phyloP scores from a whole-genome alignment of 2,797 vertebrate genomes.

The Diplodus puntazzo region DNA sequence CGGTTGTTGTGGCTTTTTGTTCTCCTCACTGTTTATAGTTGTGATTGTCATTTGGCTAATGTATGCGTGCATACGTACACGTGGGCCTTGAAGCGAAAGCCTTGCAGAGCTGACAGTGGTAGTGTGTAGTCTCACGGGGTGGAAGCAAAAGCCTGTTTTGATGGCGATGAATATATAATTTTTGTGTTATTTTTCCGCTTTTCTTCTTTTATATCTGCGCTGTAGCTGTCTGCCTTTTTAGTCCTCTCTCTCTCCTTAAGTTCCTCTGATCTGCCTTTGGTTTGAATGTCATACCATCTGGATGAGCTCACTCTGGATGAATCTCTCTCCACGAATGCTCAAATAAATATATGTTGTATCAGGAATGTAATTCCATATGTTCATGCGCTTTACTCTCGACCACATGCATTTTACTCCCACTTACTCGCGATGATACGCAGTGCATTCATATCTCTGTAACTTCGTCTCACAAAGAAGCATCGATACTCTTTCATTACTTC shows the following conservation, averaged over 20 bases:
- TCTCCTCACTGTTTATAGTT: slow-evolving; percentile 65
- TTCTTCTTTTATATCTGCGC: slow-evolving; percentile 55
- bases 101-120: slow-evolving; percentile 66
- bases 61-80: slow-evolving; percentile 70
- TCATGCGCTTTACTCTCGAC: slow-evolving; percentile 53
- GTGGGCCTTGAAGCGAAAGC: slow-evolving; percentile 64
- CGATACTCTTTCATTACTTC: slow-evolving; percentile 6
- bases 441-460: slow-evolving; percentile 13
- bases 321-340: slow-evolving; percentile 68
- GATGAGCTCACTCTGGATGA: slow-evolving; percentile 85
- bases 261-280: slow-evolving; percentile 90
- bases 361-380: slow-evolving; percentile 69
- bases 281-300: slow-evolving; percentile 90
- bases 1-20: slow-evolving; percentile 50
- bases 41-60: slow-evolving; percentile 80
- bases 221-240: slow-evolving; percentile 74
- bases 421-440: slow-evolving; percentile 31
- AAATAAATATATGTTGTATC: slow-evolving; percentile 35
- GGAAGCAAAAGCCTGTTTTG: slow-evolving; percentile 85
- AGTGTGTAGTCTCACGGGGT: slow-evolving; percentile 85
- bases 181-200: slow-evolving; percentile 69
- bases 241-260: slow-evolving; percentile 72
- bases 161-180: slow-evolving; percentile 91
- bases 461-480: not conserved
- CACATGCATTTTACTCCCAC: slow-evolving; percentile 36